phyloP scores from a whole-genome alignment of 2,888 invertebrate genomes.

The Drosophila putrida region DNA sequence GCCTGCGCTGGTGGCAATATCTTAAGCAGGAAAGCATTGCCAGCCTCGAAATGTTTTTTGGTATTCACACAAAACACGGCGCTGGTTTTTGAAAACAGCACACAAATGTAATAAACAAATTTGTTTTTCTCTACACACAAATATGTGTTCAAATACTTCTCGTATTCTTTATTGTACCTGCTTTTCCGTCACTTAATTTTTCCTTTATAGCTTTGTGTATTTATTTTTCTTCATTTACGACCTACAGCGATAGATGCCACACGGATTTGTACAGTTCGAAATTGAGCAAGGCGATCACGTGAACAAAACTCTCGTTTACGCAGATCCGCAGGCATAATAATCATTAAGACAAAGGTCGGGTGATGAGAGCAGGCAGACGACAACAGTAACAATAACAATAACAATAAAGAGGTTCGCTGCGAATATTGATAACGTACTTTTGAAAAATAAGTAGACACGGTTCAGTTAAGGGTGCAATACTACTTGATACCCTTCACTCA shows the following conservation, averaged over 20 bases:
- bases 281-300: slow-evolving; percentile 44
- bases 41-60: slow-evolving; percentile 21
- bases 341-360: slow-evolving; percentile 1
- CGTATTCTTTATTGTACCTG: background rate
- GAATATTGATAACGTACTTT: slow-evolving; percentile 52
- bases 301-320: slow-evolving; percentile 39
- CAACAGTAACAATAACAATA: background rate
- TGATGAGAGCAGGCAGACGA: slow-evolving; percentile 29
- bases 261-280: slow-evolving; percentile 24
- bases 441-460: slow-evolving; percentile 6
- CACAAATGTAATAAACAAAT: background rate
- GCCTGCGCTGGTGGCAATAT: slow-evolving; percentile 57
- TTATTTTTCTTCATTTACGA: slow-evolving; percentile 47
- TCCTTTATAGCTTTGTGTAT: slow-evolving; percentile 9
- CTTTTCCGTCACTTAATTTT: background rate
- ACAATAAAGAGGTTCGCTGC: background rate
- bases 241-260: slow-evolving; percentile 55
- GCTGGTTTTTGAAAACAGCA: slow-evolving; percentile 29
- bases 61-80: slow-evolving; percentile 33
- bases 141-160: background rate
- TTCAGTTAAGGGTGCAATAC: background rate
- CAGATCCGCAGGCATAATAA: slow-evolving; percentile 33
- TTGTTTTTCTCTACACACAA: background rate
- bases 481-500: background rate
- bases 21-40: slow-evolving; percentile 17